Evolutionary conservation across 1,140 invertebrate species (phyloP), one percentile per base, ranked within the genome.

Genomic region (Heterodera schachtii): DNA sequence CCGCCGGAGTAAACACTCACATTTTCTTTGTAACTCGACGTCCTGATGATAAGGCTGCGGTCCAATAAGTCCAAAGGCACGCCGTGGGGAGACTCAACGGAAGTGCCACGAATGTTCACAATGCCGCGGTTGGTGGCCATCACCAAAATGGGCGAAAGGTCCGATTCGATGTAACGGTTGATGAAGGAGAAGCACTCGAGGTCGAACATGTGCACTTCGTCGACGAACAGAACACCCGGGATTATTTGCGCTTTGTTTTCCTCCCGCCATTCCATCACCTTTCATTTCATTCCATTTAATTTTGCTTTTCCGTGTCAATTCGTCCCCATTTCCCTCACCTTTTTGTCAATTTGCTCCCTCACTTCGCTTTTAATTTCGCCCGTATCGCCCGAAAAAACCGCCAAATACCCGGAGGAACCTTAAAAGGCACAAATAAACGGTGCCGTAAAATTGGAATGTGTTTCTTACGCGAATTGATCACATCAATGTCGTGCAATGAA

Each of bases 91-190:
- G 95, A 95, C 81, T 93, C 93, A 90, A 97, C 96, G 84, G 94
- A 94, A 11, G 97, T 98, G 43, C 96, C 97, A 79, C 97, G 92
- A 85, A 99, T 98, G 81, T 94, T 93, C 73, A 66, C 81, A 69
- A 98, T 96, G 76, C 96, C 97, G 84, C 96, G 93, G 91, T 99
- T 99, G n/a, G 97, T 98, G 2, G 97, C 97, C 95, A 98, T 98
- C 9, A 99, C 96, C 3, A 99, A 94, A 44, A 99, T 94, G 0
- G 97, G 97, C 0, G 97, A 94, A 93, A 98, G 96, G 87, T 98
- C 97, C 84, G 94, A 95, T 90, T 99, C 97, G 43, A 99, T 90
- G 0, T 96, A 96, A 71, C 97, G 93, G 91, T 99, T 99, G 1
- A 98, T 91, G 90, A 95, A 99, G 1, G 96, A 98, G 91, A 99